Evolutionary conservation across 2,113 vertebrate genomes (phyloP).

Genomic region (Urocynchramus pylzowi): DNA sequence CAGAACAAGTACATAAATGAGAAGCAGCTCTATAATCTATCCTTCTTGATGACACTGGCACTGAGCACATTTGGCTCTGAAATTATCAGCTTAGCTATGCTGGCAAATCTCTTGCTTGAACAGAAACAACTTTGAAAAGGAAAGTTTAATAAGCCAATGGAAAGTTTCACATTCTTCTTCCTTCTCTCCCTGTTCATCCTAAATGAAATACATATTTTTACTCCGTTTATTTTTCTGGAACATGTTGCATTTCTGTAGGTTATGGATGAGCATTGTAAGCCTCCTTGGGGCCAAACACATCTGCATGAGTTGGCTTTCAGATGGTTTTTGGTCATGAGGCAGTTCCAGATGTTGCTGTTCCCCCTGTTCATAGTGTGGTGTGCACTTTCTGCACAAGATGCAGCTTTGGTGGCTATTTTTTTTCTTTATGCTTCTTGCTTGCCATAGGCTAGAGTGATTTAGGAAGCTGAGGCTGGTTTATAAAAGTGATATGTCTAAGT

Average conservation of each 20-base stretch:
- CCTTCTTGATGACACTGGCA: conserved; percentile 40
- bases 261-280: not conserved
- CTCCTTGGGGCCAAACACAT: not conserved
- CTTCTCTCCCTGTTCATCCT: not conserved
- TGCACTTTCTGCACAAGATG: not conserved
- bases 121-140: conserved; percentile 6
- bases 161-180: not conserved
- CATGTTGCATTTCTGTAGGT: not conserved
- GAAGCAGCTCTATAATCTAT: conserved; percentile 27
- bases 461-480: not conserved
- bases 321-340: not conserved
- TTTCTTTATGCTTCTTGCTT: not conserved
- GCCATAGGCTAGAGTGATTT: not conserved
- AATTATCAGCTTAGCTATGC: not conserved
- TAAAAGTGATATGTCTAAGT: not conserved
- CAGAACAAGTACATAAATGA: conserved; percentile 54
- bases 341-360: not conserved
- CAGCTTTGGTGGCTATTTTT: not conserved
- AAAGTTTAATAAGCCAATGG: conserved; percentile 2
- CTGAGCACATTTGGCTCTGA: conserved; percentile 27
- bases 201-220: conserved; percentile 6
- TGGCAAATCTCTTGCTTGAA: not conserved
- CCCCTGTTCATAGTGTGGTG: not conserved
- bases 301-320: not conserved
- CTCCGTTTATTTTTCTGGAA: not conserved